Conservation (phyloP, 2,888 invertebrate genomes). For the Euzetes globulus region DNA sequence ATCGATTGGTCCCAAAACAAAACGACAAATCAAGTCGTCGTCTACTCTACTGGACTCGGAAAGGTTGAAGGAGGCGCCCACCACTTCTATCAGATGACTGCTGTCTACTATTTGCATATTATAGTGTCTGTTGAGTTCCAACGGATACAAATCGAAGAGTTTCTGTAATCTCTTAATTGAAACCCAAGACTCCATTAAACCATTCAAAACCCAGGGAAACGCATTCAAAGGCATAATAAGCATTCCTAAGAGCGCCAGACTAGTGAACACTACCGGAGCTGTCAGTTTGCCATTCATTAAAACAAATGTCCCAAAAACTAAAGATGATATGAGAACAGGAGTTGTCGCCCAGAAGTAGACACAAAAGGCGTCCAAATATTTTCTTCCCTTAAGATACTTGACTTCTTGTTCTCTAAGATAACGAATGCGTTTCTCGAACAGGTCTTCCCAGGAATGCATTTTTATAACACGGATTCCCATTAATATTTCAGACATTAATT, state of each 20-base stretch:
- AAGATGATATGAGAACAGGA: slow-evolving; percentile 76
- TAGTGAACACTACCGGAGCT: slow-evolving; percentile 85
- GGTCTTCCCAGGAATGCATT: slow-evolving; percentile 82
- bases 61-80: slow-evolving; percentile 12
- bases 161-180: slow-evolving; percentile 79
- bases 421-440: slow-evolving; percentile 41
- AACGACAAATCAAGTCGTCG: slow-evolving; percentile 25
- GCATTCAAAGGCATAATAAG: slow-evolving; percentile 90
- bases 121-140: slow-evolving; percentile 10
- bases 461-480: slow-evolving; percentile 83
- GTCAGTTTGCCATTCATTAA: slow-evolving; percentile 66
- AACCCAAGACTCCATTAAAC: slow-evolving; percentile 90
- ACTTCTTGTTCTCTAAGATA: slow-evolving; percentile 47
- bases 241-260: slow-evolving; percentile 89
- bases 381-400: slow-evolving; percentile 57
- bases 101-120: slow-evolving; percentile 13
- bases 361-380: slow-evolving; percentile 93
- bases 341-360: slow-evolving; percentile 99
- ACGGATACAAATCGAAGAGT: slow-evolving; percentile 52
- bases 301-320: slow-evolving; percentile 72
- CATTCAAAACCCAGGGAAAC: slow-evolving; percentile 97
- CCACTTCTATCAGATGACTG: slow-evolving; percentile 25
- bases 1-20: slow-evolving; percentile 39
- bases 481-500: slow-evolving; percentile 75
- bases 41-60: not conserved